Evolutionary conservation across 2,113 vertebrate genomes (phyloP), one percentile per base, ranked within the genome.

Genomic region (Cyrtonyx montezumae): DNA sequence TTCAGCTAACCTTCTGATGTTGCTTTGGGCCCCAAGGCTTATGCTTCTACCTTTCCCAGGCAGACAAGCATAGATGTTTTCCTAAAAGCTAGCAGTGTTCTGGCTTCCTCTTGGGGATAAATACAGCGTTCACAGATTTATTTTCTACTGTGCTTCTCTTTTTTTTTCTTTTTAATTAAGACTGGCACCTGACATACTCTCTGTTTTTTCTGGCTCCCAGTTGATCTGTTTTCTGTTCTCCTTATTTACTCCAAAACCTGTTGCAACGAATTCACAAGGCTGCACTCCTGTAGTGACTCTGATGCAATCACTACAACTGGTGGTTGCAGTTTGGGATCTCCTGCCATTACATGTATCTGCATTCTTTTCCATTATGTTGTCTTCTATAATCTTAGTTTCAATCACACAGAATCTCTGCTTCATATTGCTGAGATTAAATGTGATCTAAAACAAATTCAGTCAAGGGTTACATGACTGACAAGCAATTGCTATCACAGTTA

Each of bases 31-130:
- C 58, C 37, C 28, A 73, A 69, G 49, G 23, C 23, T 56, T 34
- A 13, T 68, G 21, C 67, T 86, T 76, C 48, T 73, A 53, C 34
- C 11, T 61, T 79, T 11, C 34, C 40, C 13, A 40, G 34, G 32
- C 49, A 80, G 20, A 61, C 21, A 34, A 59, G 17, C 13, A 49
- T 11, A 21, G 20, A 36, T 8, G 3, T 3, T 70, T 58, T 59
- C 69, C 55, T 36, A 34, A 0, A 3, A 71, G 18, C 17, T 79
- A 18, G 13, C 12, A 53, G 8, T 0, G 1, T 20, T 11, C 9
- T 40, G 30, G 11, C 1, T 3, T 43, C 51, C 63, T 84, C 74
- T n/a, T 8, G 49, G 8, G 32, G 9, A 1, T 34, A 30, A 49
- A 30, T 8, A 32, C 32, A 58, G n/a, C 55, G 15, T 45, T 76